Percentiles rank a stretch among this genome's conserved stretches.
These are phyloP conservation scores for Zelleria hepariella DNA, from an alignment of 2,888 invertebrate genomes.

Conservation along the genomic window DNA sequence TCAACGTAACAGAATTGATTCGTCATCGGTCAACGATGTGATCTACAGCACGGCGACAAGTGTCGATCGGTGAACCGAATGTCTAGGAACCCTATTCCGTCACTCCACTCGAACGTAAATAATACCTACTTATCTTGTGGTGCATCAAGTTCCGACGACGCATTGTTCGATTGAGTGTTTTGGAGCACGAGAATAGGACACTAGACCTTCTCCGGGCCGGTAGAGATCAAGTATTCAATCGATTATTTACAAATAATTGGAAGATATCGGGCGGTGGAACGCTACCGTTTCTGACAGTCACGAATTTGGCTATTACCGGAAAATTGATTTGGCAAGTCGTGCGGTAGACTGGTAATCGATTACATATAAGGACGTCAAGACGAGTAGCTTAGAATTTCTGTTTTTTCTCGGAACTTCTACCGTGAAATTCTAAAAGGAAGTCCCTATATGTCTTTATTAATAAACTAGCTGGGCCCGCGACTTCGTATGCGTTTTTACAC, in stretches of 20 bases:
- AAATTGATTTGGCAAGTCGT: conserved; percentile 54
- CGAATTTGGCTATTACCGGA: conserved; percentile 39
- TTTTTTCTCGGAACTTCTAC: neutral
- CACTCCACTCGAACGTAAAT: conserved; percentile 16
- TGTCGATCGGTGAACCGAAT: conserved; percentile 22
- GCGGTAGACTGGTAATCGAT: conserved; percentile 48
- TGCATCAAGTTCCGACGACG: too few species aligned
- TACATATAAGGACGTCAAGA: conserved; percentile 8
- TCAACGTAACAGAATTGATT: conserved; percentile 57
- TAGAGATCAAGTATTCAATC: conserved; percentile 43
- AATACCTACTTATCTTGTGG: too few species aligned
- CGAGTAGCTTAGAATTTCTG: neutral
- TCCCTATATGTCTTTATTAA: too few species aligned
- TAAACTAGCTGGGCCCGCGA: too few species aligned
- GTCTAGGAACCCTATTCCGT: neutral
- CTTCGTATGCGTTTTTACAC: too few species aligned
- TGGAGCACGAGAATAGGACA: neutral
- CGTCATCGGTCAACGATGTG: conserved; percentile 55
- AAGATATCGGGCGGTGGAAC: conserved; percentile 31
- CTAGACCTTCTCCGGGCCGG: conserved; percentile 38
- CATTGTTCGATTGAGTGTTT: neutral
- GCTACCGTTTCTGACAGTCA: conserved; percentile 39
- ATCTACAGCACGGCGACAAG: conserved; percentile 57
- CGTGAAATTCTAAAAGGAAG: neutral
- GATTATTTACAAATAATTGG: conserved; percentile 55